Evolutionary conservation across 2,113 vertebrate species (phyloP), one percentile per base, ranked within the genome.

Genomic region (Larimichthys crocea): DNA sequence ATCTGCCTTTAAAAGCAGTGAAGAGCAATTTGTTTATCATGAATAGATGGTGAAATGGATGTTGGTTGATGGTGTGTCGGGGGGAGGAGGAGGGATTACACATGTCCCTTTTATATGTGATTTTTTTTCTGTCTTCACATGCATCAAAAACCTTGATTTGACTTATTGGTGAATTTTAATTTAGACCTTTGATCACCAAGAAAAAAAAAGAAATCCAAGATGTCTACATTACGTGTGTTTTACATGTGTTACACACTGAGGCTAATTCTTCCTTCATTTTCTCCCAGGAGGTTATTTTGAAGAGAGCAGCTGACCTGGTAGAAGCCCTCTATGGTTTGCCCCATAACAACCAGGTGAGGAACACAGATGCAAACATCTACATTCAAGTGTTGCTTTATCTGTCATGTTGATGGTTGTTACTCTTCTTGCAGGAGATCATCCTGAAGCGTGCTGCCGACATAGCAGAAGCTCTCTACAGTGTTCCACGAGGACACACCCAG

Each of bases 401-500:
- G 5, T n/a, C 10, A 6, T 31, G 2, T 62, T 67, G 17, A 10
- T 35, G 35, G 12, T 26, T 5, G n/a, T 57, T 56, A 14, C 20
- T 69, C 24, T 40, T 59, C 35, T 59, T 62, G 69, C 12, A 99
- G 98, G 98, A 99, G 93, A 99, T 99, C 86, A 98, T 99, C 88
- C 94, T 99, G 87, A 99, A 99, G 93, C 96, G 98, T 88, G 98
- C 98, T 0, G 98, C 98, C 0, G 98, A 99, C 92, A 99, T 99
- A 0, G 98, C 98, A 0, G 98, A 99, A 93, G 98, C 98, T 2
- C 96, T 99, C n/a, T 99, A 99, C 95, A 99, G 96, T 10, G 98
- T 99, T 40, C 98, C 98, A 3, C 96, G 98, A 84, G 98, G 97
- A 92, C 98, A 99, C 94, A 97, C 96, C 94, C 98, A 99, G 93